Evolutionary conservation across 2,113 vertebrate species (phyloP).

Genomic region (Coreoperca whiteheadi): DNA sequence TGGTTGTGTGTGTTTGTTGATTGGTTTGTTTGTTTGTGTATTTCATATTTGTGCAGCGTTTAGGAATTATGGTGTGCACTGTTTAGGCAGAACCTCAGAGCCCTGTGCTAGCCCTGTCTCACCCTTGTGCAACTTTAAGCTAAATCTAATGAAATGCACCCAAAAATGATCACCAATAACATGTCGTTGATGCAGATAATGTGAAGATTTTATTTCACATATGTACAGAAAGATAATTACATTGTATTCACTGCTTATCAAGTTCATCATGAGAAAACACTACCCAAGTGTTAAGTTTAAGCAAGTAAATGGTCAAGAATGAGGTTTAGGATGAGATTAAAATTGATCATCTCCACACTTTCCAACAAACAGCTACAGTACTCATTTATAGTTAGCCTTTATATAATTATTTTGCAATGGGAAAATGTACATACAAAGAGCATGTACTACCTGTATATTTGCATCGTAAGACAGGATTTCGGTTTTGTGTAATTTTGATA

Average conservation of each 20-base stretch:
- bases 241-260: neutral
- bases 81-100: neutral
- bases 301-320: neutral
- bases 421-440: neutral
- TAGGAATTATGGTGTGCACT: neutral
- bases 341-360: neutral
- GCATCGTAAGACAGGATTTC: neutral
- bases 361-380: neutral
- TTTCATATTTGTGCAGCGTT: neutral
- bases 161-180: neutral
- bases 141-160: neutral
- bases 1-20: constrained; percentile 1
- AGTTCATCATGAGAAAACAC: neutral
- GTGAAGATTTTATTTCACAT: neutral
- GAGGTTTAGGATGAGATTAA: too few species aligned
- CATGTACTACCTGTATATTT: constrained; percentile 14
- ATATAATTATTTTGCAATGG: neutral
- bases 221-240: neutral
- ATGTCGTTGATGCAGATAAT: neutral
- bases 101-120: too few species aligned
- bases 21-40: constrained; percentile 17
- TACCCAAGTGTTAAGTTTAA: neutral
- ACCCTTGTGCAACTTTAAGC: too few species aligned
- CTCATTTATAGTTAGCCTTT: neutral
- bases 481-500: neutral